Evolutionary conservation across 2,113 vertebrate species (phyloP).

Genomic region (human): GRCh38 chr4:55668501-55669000

Average conservation of each 20-base stretch:
- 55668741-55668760: neutral
- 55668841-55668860: neutral
- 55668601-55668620: neutral
- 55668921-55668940: neutral
- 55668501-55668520: too few species aligned
- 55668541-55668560: neutral
- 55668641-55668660: neutral
- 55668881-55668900: neutral
- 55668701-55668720: neutral
- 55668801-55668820: neutral
- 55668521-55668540: too few species aligned
- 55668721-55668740: neutral
- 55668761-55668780: neutral
- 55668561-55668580: slow-evolving; percentile 7
- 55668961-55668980: neutral
- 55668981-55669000: neutral
- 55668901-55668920: neutral
- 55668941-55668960: neutral
- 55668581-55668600: neutral
- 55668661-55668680: neutral
- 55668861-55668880: neutral
- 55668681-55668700: neutral
- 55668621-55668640: neutral
- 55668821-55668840: neutral
- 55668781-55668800: neutral